Base-by-base conservation (phyloP, 2,888 invertebrate species). In the Eupithecia inturbata region DNA sequence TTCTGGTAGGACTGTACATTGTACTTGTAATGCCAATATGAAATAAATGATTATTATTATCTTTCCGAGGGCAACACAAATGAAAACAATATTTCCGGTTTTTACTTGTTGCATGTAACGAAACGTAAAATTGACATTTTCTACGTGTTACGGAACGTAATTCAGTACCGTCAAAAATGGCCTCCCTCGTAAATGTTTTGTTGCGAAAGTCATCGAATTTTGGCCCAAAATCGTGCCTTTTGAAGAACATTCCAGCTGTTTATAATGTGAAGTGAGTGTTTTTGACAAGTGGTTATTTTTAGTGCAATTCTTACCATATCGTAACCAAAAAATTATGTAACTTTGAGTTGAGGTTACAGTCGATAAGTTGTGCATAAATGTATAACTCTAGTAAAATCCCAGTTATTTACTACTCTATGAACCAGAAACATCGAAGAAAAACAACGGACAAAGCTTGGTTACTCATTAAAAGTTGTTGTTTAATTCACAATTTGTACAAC, bases 121-220 rank as follows among this genome's bases (percentile, higher is more conserved):
- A 45, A 45, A 45, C 45, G 45, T 45, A 19, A 45, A n/a, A 14
- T n/a, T 19, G 45, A 45, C 45, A n/a, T 45, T 19, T 45, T 19
- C 19, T 49, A n/a, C 10, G 6, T 49, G n/a, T 49, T n/a, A 49
- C n/a, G 49, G n/a, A n/a, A 49, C 7, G 49, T 49, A 9, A n/a
- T 49, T 49, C 19, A 49, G 49, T 53, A 3, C 49, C 22, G 49
- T 53, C 83, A 95, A 93, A 91, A 89, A 94, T 94, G 94, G 91
- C 92, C 85, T 92, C 91, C 84, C 77, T 94, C 45, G 78, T 93
- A 70, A 94, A 91, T 92, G 95, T 95, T 84, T 94, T 96, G 89
- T 87, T 96, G 83, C 95, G 95, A 88, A 96, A 95, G 95, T 92
- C 95, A 31, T 79, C 92, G 70, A 92, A 92, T 87, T 90, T 95